phyloP scores from a whole-genome alignment of 2,888 invertebrate species.

The Ceriagrion tenellum region DNA sequence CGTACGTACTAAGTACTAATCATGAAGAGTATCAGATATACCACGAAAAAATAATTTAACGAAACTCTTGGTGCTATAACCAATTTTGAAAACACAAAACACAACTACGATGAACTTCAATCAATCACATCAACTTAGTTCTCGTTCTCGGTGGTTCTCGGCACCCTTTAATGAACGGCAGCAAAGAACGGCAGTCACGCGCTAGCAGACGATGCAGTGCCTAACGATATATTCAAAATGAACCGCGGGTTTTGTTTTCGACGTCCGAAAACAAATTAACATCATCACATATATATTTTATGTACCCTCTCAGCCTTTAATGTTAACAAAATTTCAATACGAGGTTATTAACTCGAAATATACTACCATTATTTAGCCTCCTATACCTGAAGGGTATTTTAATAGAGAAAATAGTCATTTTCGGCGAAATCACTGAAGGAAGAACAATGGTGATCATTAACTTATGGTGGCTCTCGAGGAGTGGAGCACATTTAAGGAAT shows the following conservation, averaged over 20 bases:
- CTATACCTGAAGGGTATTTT: not conserved
- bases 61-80: no score
- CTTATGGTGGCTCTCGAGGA: no score
- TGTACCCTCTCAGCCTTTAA: no score
- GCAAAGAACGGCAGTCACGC: constrained; percentile 47
- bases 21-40: no score
- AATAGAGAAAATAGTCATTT: not conserved
- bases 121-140: not conserved
- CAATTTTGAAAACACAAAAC: not conserved
- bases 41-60: not conserved
- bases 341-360: no score
- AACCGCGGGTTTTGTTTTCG: not conserved
- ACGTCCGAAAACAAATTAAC: not conserved
- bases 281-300: no score
- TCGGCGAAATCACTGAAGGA: no score
- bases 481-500: no score
- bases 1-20: no score
- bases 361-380: not conserved
- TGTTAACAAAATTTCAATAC: no score
- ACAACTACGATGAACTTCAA: not conserved
- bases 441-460: no score
- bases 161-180: not conserved
- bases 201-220: constrained; percentile 24
- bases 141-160: not conserved
- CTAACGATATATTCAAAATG: not conserved